Percentiles rank a stretch among this genome's conserved stretches.
Evolutionary conservation across 1,140 invertebrate genomes (phyloP).

Genomic region (Zaprionus vittiger): DNA sequence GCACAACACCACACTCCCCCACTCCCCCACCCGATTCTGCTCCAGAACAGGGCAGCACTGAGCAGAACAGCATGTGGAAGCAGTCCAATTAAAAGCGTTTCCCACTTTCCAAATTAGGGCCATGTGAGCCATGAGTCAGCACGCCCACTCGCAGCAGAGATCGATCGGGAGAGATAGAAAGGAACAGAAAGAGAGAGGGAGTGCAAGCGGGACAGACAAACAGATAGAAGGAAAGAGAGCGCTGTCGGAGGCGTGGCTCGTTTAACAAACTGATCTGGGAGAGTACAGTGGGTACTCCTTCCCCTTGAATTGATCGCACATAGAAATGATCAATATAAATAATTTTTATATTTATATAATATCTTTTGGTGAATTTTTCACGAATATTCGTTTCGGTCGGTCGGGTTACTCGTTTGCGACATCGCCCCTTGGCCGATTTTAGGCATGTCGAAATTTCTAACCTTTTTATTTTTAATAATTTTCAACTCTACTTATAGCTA

Average conservation of each 20-base stretch:
- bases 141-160: slow-evolving; percentile 23
- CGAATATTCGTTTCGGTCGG: no score
- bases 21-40: not conserved
- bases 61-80: slow-evolving; percentile 47
- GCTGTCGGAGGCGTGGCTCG: slow-evolving; percentile 15
- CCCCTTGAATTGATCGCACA: no score
- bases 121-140: slow-evolving; percentile 44
- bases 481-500: no score
- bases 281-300: not conserved
- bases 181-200: not conserved
- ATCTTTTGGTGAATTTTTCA: no score
- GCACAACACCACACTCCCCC: slow-evolving; percentile 3
- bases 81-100: slow-evolving; percentile 72
- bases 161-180: not conserved
- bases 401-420: no score
- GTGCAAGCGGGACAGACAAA: not conserved
- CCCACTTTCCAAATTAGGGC: slow-evolving; percentile 56
- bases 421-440: no score
- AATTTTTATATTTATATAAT: no score
- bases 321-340: no score
- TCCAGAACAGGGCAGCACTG: slow-evolving; percentile 15
- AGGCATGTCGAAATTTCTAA: no score
- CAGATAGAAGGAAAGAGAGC: not conserved
- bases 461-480: no score
- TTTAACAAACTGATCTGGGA: not conserved